A percentile compares a stretch with the other conserved stretches of the same genome.
These are phyloP conservation scores for Melanotaenia maccullochi DNA, from an alignment of 2,797 vertebrate genomes.

Conservation along the genomic window DNA sequence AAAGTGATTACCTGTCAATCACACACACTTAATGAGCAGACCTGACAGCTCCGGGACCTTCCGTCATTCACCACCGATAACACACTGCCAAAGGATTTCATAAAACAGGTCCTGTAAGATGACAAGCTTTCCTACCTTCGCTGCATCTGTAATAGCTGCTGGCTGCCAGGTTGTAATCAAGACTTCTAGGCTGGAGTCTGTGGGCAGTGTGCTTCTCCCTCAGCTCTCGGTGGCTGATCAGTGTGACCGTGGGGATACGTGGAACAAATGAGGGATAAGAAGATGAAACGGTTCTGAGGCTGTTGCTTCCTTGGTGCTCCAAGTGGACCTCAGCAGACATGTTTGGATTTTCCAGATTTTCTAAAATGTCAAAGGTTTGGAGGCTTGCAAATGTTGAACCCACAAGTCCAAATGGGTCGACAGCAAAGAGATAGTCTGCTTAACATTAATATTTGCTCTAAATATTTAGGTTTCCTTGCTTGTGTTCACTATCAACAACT, in stretches of 20 bases:
- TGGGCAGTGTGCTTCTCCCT: conserved; percentile 51
- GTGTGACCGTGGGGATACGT: conserved; percentile 77
- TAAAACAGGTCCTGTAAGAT: conserved; percentile 49
- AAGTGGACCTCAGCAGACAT: conserved; percentile 76
- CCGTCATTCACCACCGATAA: conserved; percentile 62
- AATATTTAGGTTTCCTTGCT: background rate
- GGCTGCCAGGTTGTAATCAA: conserved; percentile 53
- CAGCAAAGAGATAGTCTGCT: background rate
- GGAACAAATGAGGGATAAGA: conserved; percentile 39
- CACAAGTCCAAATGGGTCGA: conserved; percentile 4
- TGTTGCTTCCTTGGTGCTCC: conserved; percentile 61
- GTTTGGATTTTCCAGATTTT: conserved; percentile 12
- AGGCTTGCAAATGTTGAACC: background rate
- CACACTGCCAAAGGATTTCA: conserved; percentile 60
- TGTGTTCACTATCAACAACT: conserved; percentile 5
- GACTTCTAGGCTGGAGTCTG: conserved; percentile 43
- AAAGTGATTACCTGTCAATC: conserved; percentile 77
- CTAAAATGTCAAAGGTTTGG: background rate
- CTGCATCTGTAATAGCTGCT: conserved; percentile 58
- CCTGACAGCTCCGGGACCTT: conserved; percentile 63
- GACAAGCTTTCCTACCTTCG: conserved; percentile 71
- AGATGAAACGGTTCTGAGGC: conserved; percentile 43
- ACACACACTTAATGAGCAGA: conserved; percentile 72
- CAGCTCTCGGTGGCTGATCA: conserved; percentile 75
- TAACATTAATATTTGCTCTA: conserved; percentile 9